Evolutionary conservation across 2,113 vertebrate species (phyloP).

Genomic region (Pseudorhombus dupliciocellatus): DNA sequence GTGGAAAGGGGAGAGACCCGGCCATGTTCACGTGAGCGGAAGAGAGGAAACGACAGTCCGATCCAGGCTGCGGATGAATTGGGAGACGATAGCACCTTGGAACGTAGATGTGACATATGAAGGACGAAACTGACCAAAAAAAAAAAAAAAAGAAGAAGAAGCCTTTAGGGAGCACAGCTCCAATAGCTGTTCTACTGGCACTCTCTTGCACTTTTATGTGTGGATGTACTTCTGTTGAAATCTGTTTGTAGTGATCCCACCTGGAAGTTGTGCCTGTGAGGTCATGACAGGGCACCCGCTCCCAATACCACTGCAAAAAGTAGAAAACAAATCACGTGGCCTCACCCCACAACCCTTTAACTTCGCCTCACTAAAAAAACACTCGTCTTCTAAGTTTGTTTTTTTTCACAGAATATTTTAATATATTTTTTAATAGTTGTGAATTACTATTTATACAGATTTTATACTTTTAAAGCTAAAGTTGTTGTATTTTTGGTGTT

Average conservation of each 20-base stretch:
- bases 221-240: conserved; percentile 48
- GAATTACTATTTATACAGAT: conserved; percentile 79
- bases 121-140: conserved; percentile 55
- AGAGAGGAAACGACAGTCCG: conserved; percentile 39
- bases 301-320: conserved; percentile 14
- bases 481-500: conserved; percentile 40
- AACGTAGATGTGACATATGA: conserved; percentile 48
- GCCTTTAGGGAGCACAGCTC: conserved; percentile 60
- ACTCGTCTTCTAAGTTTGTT: conserved; percentile 28
- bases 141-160: conserved; percentile 35
- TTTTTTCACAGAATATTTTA: conserved; percentile 60
- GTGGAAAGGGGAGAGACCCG: conserved; percentile 21
- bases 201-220: conserved; percentile 75
- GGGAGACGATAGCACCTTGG: conserved; percentile 59
- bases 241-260: conserved; percentile 41
- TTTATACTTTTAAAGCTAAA: conserved; percentile 68
- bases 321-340: conserved; percentile 13
- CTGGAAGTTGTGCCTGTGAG: conserved; percentile 28
- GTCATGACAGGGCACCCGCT: conserved; percentile 23
- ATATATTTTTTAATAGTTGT: conserved; percentile 71
- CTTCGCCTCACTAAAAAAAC: conserved; percentile 47
- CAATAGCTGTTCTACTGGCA: conserved; percentile 63
- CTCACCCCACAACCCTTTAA: conserved; percentile 10
- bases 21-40: conserved; percentile 15
- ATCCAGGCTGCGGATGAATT: conserved; percentile 47